Evolutionary conservation across 2,888 invertebrate species (phyloP).

Genomic region (Hartigia nigra): DNA sequence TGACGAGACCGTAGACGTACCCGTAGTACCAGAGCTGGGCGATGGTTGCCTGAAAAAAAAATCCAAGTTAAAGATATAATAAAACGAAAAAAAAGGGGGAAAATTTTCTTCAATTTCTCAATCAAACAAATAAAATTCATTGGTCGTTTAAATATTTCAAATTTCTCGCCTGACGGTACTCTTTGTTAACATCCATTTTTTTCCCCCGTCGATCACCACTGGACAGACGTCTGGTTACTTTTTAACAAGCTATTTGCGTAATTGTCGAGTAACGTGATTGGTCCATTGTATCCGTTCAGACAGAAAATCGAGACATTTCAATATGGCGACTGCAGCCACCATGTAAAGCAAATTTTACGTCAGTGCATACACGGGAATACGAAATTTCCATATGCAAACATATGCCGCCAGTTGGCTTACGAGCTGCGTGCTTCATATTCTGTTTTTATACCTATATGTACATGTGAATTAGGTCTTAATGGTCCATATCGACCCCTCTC

Average conservation of each 20-base stretch:
- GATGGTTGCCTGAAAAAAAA: slow-evolving; percentile 62
- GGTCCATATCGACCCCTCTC: not conserved
- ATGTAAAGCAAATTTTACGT: not conserved
- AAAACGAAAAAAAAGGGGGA: slow-evolving; percentile 2
- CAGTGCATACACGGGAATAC: not conserved
- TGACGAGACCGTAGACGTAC: slow-evolving; percentile 57
- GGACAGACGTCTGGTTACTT: not conserved
- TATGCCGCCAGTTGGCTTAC: not conserved
- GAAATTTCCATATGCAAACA: not conserved
- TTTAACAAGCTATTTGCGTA: not conserved
- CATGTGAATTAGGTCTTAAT: not conserved
- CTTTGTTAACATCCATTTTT: not conserved
- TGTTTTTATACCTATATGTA: not conserved
- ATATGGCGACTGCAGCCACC: not conserved
- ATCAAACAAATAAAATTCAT: not conserved
- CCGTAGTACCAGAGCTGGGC: slow-evolving; percentile 62
- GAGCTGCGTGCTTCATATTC: not conserved
- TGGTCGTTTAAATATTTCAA: not conserved
- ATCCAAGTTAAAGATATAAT: not conserved
- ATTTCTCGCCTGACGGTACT: not conserved
- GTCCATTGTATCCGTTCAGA: not conserved
- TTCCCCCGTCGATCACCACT: not conserved
- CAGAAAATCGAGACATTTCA: not conserved
- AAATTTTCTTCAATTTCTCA: slow-evolving; percentile 32
- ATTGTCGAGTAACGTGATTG: not conserved